Evolutionary conservation across 2,797 vertebrate genomes (phyloP).

Genomic region (Paramormyrops hopkinsi): DNA sequence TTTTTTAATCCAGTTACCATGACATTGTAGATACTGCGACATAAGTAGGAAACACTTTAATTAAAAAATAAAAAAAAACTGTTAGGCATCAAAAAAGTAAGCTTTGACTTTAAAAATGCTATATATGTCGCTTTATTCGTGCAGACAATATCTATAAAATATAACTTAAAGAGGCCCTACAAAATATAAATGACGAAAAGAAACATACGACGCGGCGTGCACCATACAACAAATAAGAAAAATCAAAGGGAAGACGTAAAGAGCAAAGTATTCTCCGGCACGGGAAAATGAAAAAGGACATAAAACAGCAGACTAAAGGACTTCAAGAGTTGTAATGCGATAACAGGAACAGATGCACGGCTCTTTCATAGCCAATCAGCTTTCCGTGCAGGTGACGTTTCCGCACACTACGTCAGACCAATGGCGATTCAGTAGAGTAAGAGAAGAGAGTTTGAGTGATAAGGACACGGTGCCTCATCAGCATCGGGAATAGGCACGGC

Average conservation of each 20-base stretch:
- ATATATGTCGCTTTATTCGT: background rate
- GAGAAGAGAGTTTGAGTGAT: slow-evolving; percentile 76
- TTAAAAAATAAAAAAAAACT: background rate
- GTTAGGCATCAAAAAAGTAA: background rate
- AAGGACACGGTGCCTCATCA: slow-evolving; percentile 66
- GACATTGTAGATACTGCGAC: background rate
- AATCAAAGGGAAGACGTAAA: background rate
- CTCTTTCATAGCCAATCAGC: slow-evolving; percentile 74
- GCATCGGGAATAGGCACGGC: slow-evolving; percentile 64
- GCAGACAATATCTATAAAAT: background rate
- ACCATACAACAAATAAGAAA: background rate
- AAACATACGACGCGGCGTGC: background rate
- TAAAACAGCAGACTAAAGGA: background rate
- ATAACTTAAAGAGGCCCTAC: background rate
- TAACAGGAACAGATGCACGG: slow-evolving; percentile 68
- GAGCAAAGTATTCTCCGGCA: background rate
- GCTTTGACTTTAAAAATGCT: background rate
- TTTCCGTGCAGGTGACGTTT: slow-evolving; percentile 72
- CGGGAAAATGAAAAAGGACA: background rate
- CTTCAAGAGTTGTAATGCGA: slow-evolving; percentile 56
- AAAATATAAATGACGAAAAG: background rate
- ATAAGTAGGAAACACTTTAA: background rate
- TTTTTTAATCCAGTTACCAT: background rate
- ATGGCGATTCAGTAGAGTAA: slow-evolving; percentile 74
- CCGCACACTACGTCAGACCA: slow-evolving; percentile 78